Base-by-base conservation (phyloP, 2,113 vertebrate genomes). In the Perca flavescens region DNA sequence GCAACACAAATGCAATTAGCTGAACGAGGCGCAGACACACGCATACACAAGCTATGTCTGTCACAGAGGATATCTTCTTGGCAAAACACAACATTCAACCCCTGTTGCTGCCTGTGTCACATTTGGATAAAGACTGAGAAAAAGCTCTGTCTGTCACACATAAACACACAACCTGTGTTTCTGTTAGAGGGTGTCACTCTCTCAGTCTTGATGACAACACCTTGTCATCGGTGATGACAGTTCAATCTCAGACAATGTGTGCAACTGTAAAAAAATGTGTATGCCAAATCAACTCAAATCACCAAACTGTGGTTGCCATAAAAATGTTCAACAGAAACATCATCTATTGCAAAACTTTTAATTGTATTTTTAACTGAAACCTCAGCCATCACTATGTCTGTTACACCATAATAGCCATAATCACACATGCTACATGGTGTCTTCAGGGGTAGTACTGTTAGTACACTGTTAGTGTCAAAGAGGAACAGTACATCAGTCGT, bases 1-100 rank as follows among this genome's bases (percentile, higher is more conserved):
- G 57, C 64, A 76, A 85, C 50, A 63, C 63, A 80, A 68, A 88
- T 67, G 22, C 69, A 92, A 74, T 87, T 68, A 78, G 57, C 40
- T 77, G 69, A 47, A 80, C 36, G 50, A 69, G 31, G 61, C 15
- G 3, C 82, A 52, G 6, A 77, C 70, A 60, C 58, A 60, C 25
- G 6, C 40, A 40, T 36, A 19, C 34, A 46, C 31, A 52, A 22
- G 25, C 21, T 21, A 80, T 13, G 36, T 56, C 64, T 64, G 60
- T 34, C 77, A 67, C n/a, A 46, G 47, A 78, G 22, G 40, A 70
- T 54, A 40, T 61, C 19, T 21, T 34, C 54, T 28, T 57, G 67
- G 50, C 34, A 40, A 47, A 65, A 43, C 0, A 15, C 36, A 76
- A 22, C 56, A 53, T 71, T 60, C 64, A 36, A 5, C 49, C 62